Base-by-base conservation (phyloP, 2,797 vertebrate species). In the Sebastes iracundus region DNA sequence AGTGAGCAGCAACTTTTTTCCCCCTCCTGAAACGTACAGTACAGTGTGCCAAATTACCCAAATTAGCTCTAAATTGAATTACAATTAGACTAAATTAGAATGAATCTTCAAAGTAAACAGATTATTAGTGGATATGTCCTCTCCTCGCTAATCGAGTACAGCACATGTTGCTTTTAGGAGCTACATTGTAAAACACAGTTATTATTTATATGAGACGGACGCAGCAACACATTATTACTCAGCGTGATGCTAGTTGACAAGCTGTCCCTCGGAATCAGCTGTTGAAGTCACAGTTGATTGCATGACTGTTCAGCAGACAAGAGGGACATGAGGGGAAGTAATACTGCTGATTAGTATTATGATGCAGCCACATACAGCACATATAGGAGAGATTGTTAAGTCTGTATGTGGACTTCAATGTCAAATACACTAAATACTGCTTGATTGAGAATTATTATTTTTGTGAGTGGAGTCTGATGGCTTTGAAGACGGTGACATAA, bases 241-340 rank as follows among this genome's bases (percentile, higher is more conserved):
- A 88, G 83, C 49, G 52, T 90, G 90, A 94, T 93, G 83, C 84
- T 79, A 69, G 77, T 74, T 91, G 93, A 93, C 90, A 90, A 85
- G 82, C 87, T 90, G 90, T 92, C 90, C 84, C 75, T 84, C 85
- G 83, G 72, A 90, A 92, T 93, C 86, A 93, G 81, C 81, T 78
- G 85, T 77, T 85, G 33, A 75, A 90, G 80, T 87, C 86, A 79
- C 80, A 90, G 81, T 79, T 88, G 84, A 90, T 80, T 70, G 83
- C 77, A 69, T 86, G 82, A 85, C 84, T 88, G 83, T 83, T 87
- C 59, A 79, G 72, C 70, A 86, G 75, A 86, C 80, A 72, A 81
- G 84, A 71, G 30, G 77, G 75, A 84, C 78, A 52, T 25, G 62
- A 72, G 62, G 33, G 65, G 56, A 65, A 75, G 69, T 67, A 55